Base-by-base conservation (phyloP, 1,140 invertebrate genomes). In the Drosophila nigromelanica region DNA sequence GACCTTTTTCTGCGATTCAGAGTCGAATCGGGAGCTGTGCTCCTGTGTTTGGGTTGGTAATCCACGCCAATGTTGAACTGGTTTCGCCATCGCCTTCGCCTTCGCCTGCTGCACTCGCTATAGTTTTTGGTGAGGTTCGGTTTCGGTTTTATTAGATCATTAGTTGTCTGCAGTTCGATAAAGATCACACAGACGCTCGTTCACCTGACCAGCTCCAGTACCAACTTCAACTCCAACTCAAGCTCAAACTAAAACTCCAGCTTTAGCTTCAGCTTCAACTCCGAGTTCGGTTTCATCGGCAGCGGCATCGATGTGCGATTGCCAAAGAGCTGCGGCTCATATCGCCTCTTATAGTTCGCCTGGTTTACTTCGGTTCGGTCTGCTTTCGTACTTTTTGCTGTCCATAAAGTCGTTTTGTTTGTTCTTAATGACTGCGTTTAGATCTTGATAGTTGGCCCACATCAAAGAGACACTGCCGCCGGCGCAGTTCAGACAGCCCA, bases 91-190 rank as follows among this genome's bases (percentile, higher is more conserved):
- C 45, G 51, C 24, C 43, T 18, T 18, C 18, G n/a, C n/a, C n/a
- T 35, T 69, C 33, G 43, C 51, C 40, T 40, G 55, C 64, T 59
- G 59, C 45, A 56, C 62, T 76, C 56, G 50, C 14, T 63, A 61
- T 18, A 62, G 51, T 66, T 77, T 77, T 82, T 77, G 72, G 78
- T 73, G 60, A 48, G 66, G 75, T 58, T 85, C 56, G 71, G 89
- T 80, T 89, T 90, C 83, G 89, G 78, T 90, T 85, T 90, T 90
- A 90, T 90, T 90, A 90, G 89, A 90, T 90, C 89, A 90, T 90
- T 90, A 90, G 89, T 90, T 90, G 89, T 87, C 80, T 74, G 87
- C 89, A 90, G 72, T 50, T 79, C 80, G 89, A 90, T 90, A 90
- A 90, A 80, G 83, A 90, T 90, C 89, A 58, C 78, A 78, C 78